These are phyloP conservation scores for Danio aesculapii DNA, from an alignment of 2,797 vertebrate species.

Conservation along the genomic window DNA sequence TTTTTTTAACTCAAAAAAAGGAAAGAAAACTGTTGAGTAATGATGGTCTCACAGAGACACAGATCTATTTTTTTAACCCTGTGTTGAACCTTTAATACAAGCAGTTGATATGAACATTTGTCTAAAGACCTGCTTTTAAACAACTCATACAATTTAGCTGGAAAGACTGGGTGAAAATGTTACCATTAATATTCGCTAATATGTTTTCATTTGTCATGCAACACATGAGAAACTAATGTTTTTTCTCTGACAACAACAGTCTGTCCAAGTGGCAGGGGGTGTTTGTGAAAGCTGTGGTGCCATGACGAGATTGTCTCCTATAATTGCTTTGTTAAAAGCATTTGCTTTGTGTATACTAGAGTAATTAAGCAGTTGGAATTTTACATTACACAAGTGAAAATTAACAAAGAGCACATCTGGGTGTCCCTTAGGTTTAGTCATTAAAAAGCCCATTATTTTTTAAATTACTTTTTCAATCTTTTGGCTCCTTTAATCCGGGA, in stretches of 20 bases:
- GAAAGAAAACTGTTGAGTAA: too few species aligned
- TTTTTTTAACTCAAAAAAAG: not conserved
- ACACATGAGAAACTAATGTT: slow-evolving; percentile 19
- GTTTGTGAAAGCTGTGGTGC: slow-evolving; percentile 69
- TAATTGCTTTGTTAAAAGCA: slow-evolving; percentile 87
- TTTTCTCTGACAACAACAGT: slow-evolving; percentile 29
- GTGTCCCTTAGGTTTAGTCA: slow-evolving; percentile 90
- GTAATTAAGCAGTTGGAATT: slow-evolving; percentile 90
- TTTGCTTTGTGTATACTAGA: slow-evolving; percentile 87
- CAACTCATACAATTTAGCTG: not conserved
- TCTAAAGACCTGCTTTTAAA: slow-evolving; percentile 5
- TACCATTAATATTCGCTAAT: slow-evolving; percentile 3
- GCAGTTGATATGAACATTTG: not conserved
- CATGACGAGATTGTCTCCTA: slow-evolving; percentile 67
- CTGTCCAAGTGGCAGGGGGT: slow-evolving; percentile 65
- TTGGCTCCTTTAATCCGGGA: slow-evolving; percentile 86
- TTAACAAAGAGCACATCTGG: slow-evolving; percentile 90
- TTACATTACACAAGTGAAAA: slow-evolving; percentile 90
- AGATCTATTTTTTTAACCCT: not conserved
- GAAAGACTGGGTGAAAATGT: slow-evolving; percentile 12
- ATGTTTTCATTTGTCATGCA: slow-evolving; percentile 12
- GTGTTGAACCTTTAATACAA: slow-evolving; percentile 7
- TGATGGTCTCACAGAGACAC: not conserved
- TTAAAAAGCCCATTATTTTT: slow-evolving; percentile 93
- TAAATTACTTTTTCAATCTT: slow-evolving; percentile 91